Base-by-base conservation (phyloP, 2,797 vertebrate species). In the Acanthornis magna region DNA sequence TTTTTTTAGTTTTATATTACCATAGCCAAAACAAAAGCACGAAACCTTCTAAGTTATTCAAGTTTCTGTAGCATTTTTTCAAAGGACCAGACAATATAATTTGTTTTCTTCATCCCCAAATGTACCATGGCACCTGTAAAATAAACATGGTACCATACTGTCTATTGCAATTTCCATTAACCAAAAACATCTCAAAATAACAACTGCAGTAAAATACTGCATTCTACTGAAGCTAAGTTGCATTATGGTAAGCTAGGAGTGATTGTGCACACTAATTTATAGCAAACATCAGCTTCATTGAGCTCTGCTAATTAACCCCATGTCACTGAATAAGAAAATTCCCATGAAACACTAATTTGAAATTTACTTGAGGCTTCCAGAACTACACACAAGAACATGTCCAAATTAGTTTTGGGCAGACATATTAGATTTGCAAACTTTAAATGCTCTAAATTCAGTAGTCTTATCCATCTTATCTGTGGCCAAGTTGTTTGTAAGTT, bases 21-120 rank as follows among this genome's bases (percentile, higher is more conserved):
- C 13, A 36, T 15, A 89, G 81, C 47, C 87, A 95, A 96, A 94
- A 89, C 9, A 85, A 88, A 95, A 66, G 45, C 36, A 32, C 25
- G 51, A 92, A 93, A 47, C 21, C 43, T 85, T 84, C 47, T n/a
- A 71, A 58, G 26, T 47, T 30, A 77, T 78, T 65, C 53, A 61
- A 58, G 27, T 50, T 89, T 53, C 63, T 43, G 18, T 10, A 65
- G 30, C 38, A 67, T 42, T 85, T 90, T 89, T 91, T 50, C 34
- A 88, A 84, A 67, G 47, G 23, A 47, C 4, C 13, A 72, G 19
- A 62, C 29, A 84, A 90, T 5, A 30, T 8, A 87, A 66, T 7
- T 29, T 3, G 40, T 68, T 75, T 95, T 72, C 30, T 72, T 72
- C 55, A 81, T 34, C 48, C 32, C 34, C 42, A 38, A 26, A 54